A percentile compares a stretch with the other conserved stretches of the same genome.
Evolutionary conservation across 2,797 vertebrate genomes (phyloP).

Genomic region (Galaxias olidus): DNA sequence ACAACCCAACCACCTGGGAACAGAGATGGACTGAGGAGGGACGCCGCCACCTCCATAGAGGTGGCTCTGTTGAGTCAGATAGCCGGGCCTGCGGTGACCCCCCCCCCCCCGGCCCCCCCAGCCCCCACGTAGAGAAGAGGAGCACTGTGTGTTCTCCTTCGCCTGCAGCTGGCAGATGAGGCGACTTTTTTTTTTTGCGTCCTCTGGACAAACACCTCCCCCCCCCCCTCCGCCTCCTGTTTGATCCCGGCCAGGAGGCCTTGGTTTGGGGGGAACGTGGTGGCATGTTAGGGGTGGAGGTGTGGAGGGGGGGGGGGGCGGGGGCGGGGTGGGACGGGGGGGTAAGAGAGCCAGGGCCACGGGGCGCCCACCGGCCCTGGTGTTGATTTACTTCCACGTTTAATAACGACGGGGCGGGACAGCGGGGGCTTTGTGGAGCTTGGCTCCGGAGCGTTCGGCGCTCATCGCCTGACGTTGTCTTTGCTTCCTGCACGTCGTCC

Average conservation of each 20-base stretch:
- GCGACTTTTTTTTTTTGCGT: constrained; percentile 20
- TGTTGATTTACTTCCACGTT: too few species aligned
- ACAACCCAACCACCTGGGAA: neutral
- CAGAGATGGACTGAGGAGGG: constrained; percentile 7
- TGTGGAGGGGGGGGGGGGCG: too few species aligned
- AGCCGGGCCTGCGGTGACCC: constrained; percentile 11
- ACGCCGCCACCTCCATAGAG: neutral
- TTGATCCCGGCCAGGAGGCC: constrained; percentile 36
- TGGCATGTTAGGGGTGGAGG: too few species aligned
- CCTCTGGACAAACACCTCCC: constrained; percentile 37
- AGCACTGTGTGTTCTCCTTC: neutral
- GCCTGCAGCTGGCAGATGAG: constrained; percentile 4
- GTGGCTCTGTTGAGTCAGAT: constrained; percentile 1
- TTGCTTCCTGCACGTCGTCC: too few species aligned
- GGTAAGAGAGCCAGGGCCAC: too few species aligned
- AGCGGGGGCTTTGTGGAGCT: too few species aligned
- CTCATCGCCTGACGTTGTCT: too few species aligned
- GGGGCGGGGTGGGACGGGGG: too few species aligned
- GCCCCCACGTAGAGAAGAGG: neutral
- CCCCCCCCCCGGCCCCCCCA: too few species aligned
- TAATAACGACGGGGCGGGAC: too few species aligned
- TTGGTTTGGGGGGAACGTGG: constrained; percentile 9
- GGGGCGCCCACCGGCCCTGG: too few species aligned
- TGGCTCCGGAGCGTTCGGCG: too few species aligned
- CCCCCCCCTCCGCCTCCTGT: constrained; percentile 27